A percentile compares a stretch with the other conserved stretches of the same genome.
Evolutionary conservation across 2,797 vertebrate species (phyloP).

Genomic region (Siniperca undulata): DNA sequence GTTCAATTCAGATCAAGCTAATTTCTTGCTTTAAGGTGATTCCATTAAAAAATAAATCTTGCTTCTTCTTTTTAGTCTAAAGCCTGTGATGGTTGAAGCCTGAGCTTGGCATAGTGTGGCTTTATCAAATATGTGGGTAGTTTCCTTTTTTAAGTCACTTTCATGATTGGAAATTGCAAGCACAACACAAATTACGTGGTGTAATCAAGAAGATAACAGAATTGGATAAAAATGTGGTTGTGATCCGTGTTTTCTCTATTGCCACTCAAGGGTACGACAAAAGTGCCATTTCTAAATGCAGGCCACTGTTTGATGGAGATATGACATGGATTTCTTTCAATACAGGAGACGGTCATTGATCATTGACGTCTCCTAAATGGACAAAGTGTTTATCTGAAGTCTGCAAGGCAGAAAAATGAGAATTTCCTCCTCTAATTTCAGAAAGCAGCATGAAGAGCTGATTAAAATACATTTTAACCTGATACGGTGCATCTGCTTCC

Average conservation of each 20-base stretch:
- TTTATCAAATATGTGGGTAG: constrained; percentile 16
- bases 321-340: not conserved
- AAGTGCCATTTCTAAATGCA: not conserved
- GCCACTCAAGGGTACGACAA: not conserved
- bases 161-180: constrained; percentile 3
- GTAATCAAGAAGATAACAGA: not conserved
- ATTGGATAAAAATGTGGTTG: not conserved
- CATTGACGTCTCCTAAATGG: not conserved
- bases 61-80: not conserved
- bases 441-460: not conserved
- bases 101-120: not conserved
- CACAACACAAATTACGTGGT: not conserved
- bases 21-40: not conserved
- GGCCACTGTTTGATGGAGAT: not conserved
- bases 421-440: not conserved
- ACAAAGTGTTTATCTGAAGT: constrained; percentile 22
- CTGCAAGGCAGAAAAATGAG: not conserved
- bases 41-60: not conserved
- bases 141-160: constrained; percentile 1
- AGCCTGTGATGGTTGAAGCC: not conserved
- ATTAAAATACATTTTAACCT: constrained; percentile 15
- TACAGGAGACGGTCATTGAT: not conserved
- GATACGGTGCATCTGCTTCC: not conserved
- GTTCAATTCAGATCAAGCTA: not conserved
- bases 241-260: not conserved